phyloP scores from a whole-genome alignment of 64 coral and sea anemone genomes.

The Montipora foliosa region DNA sequence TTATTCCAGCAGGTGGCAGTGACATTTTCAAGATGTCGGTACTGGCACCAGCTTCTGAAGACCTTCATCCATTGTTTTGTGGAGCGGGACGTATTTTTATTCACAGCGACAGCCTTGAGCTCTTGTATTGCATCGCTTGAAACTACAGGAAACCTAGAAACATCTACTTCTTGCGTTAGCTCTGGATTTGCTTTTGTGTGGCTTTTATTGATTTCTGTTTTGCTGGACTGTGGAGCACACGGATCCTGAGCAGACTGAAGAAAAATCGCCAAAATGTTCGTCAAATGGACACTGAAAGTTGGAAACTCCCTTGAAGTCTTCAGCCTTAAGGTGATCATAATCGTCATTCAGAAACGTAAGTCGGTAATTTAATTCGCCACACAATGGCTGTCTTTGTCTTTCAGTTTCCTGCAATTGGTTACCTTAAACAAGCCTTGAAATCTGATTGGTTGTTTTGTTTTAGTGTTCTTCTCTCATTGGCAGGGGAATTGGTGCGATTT shows the following conservation, averaged over 20 bases:
- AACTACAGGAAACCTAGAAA: not conserved
- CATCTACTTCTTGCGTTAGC: not conserved
- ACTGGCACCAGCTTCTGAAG: not conserved
- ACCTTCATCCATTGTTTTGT: constrained; percentile 59
- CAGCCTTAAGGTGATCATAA: too few relatives aligned
- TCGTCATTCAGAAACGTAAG: too few relatives aligned
- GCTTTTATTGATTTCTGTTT: not conserved
- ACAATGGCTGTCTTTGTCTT: too few relatives aligned
- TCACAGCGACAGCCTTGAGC: constrained; percentile 37
- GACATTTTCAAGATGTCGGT: not conserved
- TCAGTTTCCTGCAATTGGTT: too few relatives aligned
- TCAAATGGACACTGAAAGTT: too few relatives aligned
- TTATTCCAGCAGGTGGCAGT: too few relatives aligned
- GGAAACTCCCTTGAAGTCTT: too few relatives aligned
- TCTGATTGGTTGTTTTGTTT: too few relatives aligned
- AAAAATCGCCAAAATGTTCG: not conserved
- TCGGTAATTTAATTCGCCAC: too few relatives aligned
- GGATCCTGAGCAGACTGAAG: not conserved
- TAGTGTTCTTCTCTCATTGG: too few relatives aligned
- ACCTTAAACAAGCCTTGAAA: too few relatives aligned
- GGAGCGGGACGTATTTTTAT: constrained; percentile 48
- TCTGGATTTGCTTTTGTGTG: not conserved
- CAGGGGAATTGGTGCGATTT: too few relatives aligned
- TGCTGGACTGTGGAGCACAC: not conserved
- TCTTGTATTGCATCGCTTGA: constrained; percentile 41